Conservation (phyloP, 2,888 invertebrate genomes). For the Tethea ocularis region DNA sequence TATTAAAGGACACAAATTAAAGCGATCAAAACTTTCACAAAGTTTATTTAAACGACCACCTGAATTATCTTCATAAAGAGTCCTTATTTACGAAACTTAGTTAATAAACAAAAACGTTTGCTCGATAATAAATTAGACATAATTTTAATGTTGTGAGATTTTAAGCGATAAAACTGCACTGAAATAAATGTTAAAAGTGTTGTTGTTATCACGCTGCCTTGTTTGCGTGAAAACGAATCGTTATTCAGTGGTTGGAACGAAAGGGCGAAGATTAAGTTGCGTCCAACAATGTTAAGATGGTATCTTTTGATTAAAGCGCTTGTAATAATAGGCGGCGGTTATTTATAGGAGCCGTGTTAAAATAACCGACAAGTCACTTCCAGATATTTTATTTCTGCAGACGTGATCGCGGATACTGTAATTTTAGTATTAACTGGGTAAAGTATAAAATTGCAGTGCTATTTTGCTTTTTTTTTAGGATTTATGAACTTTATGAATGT, state of each 20-base stretch:
- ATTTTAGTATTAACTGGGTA: constrained; percentile 34
- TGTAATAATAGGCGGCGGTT: constrained; percentile 74
- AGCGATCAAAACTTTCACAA: constrained; percentile 4
- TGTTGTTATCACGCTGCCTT: constrained; percentile 4
- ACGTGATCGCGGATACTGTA: constrained; percentile 39
- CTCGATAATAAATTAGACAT: not conserved
- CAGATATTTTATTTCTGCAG: constrained; percentile 50
- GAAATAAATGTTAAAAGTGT: not conserved
- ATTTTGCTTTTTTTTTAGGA: constrained; percentile 8
- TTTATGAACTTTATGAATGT: not conserved
- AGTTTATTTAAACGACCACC: not conserved
- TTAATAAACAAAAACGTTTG: constrained; percentile 1
- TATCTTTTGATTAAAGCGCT: constrained; percentile 81
- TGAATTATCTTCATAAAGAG: not conserved
- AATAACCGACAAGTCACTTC: constrained; percentile 54
- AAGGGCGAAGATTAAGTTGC: constrained; percentile 61
- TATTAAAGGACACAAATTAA: not conserved
- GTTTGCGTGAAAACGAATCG: constrained; percentile 37
- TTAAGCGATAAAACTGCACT: constrained; percentile 4
- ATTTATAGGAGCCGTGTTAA: constrained; percentile 67
- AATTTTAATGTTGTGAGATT: not conserved
- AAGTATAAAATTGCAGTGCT: constrained; percentile 18
- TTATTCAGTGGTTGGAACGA: constrained; percentile 40
- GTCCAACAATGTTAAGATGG: constrained; percentile 72
- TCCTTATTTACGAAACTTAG: not conserved